phyloP scores from a whole-genome alignment of 2,113 vertebrate species.

The Neodontobutis hainanensis region DNA sequence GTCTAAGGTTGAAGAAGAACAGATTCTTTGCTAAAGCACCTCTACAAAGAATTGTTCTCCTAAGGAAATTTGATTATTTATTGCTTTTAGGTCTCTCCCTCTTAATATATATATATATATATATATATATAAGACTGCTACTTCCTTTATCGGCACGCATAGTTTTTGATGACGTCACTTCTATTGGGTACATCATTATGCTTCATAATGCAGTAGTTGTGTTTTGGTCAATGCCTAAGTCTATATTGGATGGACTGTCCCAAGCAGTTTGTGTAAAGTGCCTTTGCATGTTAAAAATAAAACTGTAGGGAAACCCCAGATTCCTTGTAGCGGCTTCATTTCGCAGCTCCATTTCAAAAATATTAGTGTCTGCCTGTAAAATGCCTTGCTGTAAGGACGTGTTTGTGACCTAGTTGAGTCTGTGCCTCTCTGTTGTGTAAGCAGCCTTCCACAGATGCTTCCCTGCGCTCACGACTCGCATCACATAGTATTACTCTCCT shows the following conservation, averaged over 20 bases:
- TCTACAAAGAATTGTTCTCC: too few species aligned
- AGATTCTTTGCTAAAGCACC: too few species aligned
- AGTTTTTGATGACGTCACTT: too few species aligned
- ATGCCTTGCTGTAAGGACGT: constrained; percentile 15
- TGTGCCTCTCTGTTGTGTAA: constrained; percentile 43
- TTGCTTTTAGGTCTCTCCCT: too few species aligned
- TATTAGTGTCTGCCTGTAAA: neutral
- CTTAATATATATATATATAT: too few species aligned
- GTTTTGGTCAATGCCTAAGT: neutral
- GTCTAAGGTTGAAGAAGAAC: too few species aligned
- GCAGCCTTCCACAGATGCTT: constrained; percentile 69
- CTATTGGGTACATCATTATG: too few species aligned
- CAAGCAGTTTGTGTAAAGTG: neutral
- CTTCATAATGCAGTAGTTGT: too few species aligned
- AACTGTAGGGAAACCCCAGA: neutral
- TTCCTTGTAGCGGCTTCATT: neutral
- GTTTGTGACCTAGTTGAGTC: constrained; percentile 69
- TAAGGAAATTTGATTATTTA: too few species aligned
- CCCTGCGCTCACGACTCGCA: constrained; percentile 61
- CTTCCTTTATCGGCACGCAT: too few species aligned
- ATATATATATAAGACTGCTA: too few species aligned
- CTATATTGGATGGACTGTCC: neutral
- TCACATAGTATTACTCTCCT: constrained; percentile 63
- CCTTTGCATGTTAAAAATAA: neutral
- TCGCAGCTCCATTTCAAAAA: constrained; percentile 9